Evolutionary conservation across 1,140 invertebrate species (phyloP), one percentile per base, ranked within the genome.

Genomic region (Apis laboriosa): DNA sequence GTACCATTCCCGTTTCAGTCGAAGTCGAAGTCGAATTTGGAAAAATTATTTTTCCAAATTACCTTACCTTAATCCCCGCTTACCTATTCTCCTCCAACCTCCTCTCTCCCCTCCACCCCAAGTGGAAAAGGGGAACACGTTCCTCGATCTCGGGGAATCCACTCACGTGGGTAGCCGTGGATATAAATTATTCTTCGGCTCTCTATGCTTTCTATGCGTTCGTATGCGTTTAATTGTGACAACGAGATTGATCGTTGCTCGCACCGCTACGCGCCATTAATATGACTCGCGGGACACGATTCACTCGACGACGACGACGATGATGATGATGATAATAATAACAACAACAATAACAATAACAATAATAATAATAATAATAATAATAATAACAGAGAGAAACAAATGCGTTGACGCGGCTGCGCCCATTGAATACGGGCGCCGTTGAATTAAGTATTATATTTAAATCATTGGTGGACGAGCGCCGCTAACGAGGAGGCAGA

Each of bases 231-330:
- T 86, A 87, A 87, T 87, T 82, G 86, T 70, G 86, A 83, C 80
- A 86, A 84, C 81, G 76, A 86, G 81, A 87, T 87, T 83, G 85
- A 87, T 87, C 86, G 77, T 67, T 84, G 78, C 73, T 73, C 74
- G 77, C 56, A 60, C 64, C 64, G 84, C 34, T 66, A 21, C 66
- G 76, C 58, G 85, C 77, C 83, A 88, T 88, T 87, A 87, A 88
- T 84, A 87, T 43, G 5, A 7, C 4, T 87, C 73, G 58, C 77
- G 74, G 75, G 85, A 84, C 72, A 75, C 77, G 86, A 88, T 87
- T 88, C 87, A 79, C 86, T 77, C 85, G 75, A 68, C 85, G 72
- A 51, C 2, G 34, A 34, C 1, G 34, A 34, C 0, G 34, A 43
- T 5, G 34, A 43, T 43, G 34, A 43, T 43, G 7, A 34, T 34